phyloP scores from a whole-genome alignment of 2,113 vertebrate genomes.

The Amblyornis subalaris region DNA sequence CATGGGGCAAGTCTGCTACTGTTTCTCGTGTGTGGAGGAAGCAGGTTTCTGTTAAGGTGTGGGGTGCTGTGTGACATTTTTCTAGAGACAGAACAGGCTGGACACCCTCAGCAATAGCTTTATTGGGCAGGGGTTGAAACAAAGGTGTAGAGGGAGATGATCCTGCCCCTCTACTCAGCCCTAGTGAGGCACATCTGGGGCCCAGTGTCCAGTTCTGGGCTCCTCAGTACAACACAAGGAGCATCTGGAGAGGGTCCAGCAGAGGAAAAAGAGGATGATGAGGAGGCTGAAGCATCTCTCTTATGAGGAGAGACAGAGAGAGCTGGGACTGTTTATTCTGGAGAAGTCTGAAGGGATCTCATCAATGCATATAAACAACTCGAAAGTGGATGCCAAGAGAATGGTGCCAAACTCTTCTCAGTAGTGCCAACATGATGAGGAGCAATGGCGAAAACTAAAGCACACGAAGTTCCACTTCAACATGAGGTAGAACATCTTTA shows the following conservation, averaged over 20 bases:
- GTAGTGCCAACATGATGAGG: neutral
- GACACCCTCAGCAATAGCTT: accelerated
- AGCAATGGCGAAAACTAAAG: neutral
- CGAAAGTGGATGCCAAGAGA: neutral
- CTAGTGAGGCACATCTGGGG: neutral
- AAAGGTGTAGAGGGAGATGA: neutral
- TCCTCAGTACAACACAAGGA: neutral
- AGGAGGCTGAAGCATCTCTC: no score
- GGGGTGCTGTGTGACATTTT: neutral
- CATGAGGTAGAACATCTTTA: neutral
- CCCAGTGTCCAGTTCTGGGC: neutral
- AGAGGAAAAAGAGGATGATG: neutral
- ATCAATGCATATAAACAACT: neutral
- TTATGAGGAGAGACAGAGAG: neutral
- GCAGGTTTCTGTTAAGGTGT: accelerated
- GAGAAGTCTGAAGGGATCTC: no score
- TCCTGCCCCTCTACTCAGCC: neutral
- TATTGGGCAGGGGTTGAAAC: accelerated
- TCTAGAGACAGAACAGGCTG: no score
- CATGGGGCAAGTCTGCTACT: accelerated
- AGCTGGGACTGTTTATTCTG: neutral
- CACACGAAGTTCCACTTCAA: neutral
- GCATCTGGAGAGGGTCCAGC: accelerated
- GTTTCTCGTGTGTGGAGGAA: neutral
- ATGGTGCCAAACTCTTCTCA: no score